These are phyloP conservation scores for Archivesica marissinica DNA, from an alignment of 1,140 invertebrate genomes.

Conservation along the genomic window DNA sequence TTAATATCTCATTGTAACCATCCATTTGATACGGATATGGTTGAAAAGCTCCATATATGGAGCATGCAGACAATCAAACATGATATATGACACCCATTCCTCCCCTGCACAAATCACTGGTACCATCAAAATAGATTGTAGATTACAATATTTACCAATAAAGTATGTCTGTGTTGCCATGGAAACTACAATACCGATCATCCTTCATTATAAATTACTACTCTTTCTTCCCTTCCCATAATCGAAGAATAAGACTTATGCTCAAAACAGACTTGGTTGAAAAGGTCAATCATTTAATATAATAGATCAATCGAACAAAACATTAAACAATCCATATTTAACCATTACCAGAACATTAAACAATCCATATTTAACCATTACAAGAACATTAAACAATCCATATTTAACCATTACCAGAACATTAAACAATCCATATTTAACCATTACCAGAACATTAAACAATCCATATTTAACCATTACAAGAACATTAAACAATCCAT, in stretches of 20 bases:
- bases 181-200: slow-evolving; percentile 22
- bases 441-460: too few relatives aligned
- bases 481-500: too few relatives aligned
- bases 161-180: slow-evolving; percentile 32
- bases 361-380: too few relatives aligned
- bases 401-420: too few relatives aligned
- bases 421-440: too few relatives aligned
- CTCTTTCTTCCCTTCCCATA: slow-evolving; percentile 31
- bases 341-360: too few relatives aligned
- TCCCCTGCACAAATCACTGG: slow-evolving; percentile 8
- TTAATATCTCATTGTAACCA: slow-evolving; percentile 8
- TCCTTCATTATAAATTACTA: slow-evolving; percentile 34
- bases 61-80: background rate
- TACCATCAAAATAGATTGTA: slow-evolving; percentile 15
- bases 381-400: too few relatives aligned
- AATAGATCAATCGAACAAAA: too few relatives aligned
- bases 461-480: too few relatives aligned
- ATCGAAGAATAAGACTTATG: slow-evolving; percentile 7
- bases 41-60: background rate
- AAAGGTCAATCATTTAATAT: background rate
- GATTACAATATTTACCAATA: slow-evolving; percentile 46
- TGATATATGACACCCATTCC: slow-evolving; percentile 30
- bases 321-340: too few relatives aligned
- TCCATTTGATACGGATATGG: background rate
- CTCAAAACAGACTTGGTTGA: slow-evolving; percentile 10